Evolutionary conservation across 2,888 invertebrate genomes (phyloP), one percentile per base, ranked within the genome.

Genomic region (Sphaeridia pumilis): DNA sequence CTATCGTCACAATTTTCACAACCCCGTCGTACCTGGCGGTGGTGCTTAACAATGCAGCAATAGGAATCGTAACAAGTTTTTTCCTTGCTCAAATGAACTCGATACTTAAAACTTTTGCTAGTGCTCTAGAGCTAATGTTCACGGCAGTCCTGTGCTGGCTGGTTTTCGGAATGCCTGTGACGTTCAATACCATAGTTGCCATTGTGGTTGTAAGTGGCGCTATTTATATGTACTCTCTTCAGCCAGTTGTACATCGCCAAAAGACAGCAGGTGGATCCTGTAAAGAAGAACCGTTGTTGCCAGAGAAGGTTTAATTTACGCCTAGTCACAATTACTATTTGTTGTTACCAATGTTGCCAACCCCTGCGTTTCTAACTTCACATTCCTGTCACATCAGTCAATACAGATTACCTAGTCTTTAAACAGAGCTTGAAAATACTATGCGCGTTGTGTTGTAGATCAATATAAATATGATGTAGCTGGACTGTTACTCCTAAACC

Each of bases 101-200:
- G 0, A 93, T 95, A 67, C 74, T 94, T 49, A 94, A 95, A 74
- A 92, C 90, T 0, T 94, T 93, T 72, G 94, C 94, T 1, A 88
- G 90, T 72, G 93, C 92, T 14, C 73, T 94, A 65, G 94, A 94
- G 69, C 72, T 94, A 28, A 75, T 92, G 49, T 84, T 94, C 66
- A 93, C 93, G 0, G 93, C 93, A 1, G 74, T 93, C 14, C 75
- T 92, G 0, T 87, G 89, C 66, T 88, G 85, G 75, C 69, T 88
- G 46, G 71, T 93, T 46, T 92, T 94, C 70, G 78, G 79, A 61
- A 90, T 92, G 70, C 78, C 86, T 2, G 84, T 94, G 62, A 82
- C 87, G 68, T 70, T 80, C 53, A 88, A 83, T 67, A 93, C 93
- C 3, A 73, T 84, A 1, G 63, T 87, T 57, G 83, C 92, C 7